Percentiles rank a stretch among this genome's conserved stretches.
These are phyloP conservation scores for Orycteropus afer DNA, from an alignment of 2,113 vertebrate species.

Conservation along the genomic window DNA sequence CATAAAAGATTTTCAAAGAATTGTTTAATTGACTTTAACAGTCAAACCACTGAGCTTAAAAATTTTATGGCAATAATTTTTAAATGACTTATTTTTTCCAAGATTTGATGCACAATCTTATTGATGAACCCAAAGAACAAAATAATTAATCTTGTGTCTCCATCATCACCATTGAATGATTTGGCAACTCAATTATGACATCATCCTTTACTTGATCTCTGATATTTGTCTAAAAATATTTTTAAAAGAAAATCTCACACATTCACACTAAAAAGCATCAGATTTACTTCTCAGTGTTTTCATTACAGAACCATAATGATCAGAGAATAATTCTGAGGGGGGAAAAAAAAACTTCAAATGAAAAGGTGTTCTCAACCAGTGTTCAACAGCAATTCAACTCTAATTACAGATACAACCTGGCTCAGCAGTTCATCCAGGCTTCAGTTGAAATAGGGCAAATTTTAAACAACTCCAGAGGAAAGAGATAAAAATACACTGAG, in stretches of 20 bases:
- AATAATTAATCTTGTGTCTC: slow-evolving; percentile 72
- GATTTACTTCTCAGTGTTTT: slow-evolving; percentile 62
- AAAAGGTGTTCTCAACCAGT: slow-evolving; percentile 59
- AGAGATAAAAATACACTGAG: slow-evolving; percentile 76
- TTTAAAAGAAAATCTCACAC: slow-evolving; percentile 28
- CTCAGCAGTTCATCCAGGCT: slow-evolving; percentile 68
- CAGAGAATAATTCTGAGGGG: slow-evolving; percentile 59
- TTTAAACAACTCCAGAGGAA: slow-evolving; percentile 78
- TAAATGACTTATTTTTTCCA: slow-evolving; percentile 73
- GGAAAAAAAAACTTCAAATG: slow-evolving; percentile 70
- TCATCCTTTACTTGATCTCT: slow-evolving; percentile 48
- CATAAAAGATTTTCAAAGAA: slow-evolving; percentile 83
- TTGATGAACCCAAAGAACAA: slow-evolving; percentile 53
- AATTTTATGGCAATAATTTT: slow-evolving; percentile 69
- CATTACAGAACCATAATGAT: slow-evolving; percentile 54
- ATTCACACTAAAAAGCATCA: not conserved
- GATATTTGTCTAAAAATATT: slow-evolving; percentile 50
- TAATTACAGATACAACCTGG: slow-evolving; percentile 64
- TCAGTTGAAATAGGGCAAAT: slow-evolving; percentile 71
- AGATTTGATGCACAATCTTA: slow-evolving; percentile 58
- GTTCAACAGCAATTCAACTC: slow-evolving; percentile 58
- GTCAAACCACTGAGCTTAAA: slow-evolving; percentile 84
- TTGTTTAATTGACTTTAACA: slow-evolving; percentile 81
- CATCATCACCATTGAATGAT: not conserved
- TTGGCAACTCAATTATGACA: slow-evolving; percentile 44